Conservation (phyloP, 1,140 invertebrate genomes). For the Drosophila willistoni region DNA sequence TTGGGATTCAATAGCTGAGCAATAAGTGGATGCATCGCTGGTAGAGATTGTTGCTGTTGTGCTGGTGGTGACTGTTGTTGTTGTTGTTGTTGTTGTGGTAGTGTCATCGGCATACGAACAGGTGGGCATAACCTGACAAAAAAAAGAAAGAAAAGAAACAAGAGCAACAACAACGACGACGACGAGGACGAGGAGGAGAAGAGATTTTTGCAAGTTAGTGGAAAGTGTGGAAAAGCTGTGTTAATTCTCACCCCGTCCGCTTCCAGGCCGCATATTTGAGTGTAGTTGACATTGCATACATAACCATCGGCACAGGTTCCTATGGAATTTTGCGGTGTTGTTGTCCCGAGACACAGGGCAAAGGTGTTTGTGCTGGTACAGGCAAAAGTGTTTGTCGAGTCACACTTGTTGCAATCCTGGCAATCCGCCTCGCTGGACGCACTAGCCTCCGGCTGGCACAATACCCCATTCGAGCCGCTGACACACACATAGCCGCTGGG, state of each 20-base stretch:
- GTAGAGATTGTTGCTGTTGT: constrained; percentile 30
- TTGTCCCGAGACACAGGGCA: constrained; percentile 66
- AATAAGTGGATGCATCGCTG: constrained; percentile 49
- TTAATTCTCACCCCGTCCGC: constrained; percentile 43
- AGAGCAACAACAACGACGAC: background rate
- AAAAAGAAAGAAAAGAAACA: background rate
- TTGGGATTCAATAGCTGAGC: constrained; percentile 45
- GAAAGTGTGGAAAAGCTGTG: background rate
- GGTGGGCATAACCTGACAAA: constrained; percentile 40
- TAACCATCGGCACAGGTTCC: constrained; percentile 58
- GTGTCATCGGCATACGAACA: constrained; percentile 58
- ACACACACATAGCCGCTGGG: constrained; percentile 64
- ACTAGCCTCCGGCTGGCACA: constrained; percentile 42
- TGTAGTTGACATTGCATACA: constrained; percentile 59
- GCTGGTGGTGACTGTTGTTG: constrained; percentile 22
- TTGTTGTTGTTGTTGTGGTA: constrained; percentile 32
- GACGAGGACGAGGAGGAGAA: too few relatives aligned
- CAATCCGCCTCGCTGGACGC: constrained; percentile 33
- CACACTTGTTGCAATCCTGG: constrained; percentile 67
- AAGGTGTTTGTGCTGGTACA: constrained; percentile 67
- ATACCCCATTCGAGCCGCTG: constrained; percentile 41
- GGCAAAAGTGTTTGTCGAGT: constrained; percentile 60
- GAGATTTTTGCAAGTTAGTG: background rate
- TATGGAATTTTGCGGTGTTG: constrained; percentile 28
- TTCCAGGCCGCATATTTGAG: constrained; percentile 58